A percentile compares a stretch with the other conserved stretches of the same genome.
These are phyloP conservation scores for Pedionomus torquatus DNA, from an alignment of 2,113 vertebrate genomes.

Conservation along the genomic window DNA sequence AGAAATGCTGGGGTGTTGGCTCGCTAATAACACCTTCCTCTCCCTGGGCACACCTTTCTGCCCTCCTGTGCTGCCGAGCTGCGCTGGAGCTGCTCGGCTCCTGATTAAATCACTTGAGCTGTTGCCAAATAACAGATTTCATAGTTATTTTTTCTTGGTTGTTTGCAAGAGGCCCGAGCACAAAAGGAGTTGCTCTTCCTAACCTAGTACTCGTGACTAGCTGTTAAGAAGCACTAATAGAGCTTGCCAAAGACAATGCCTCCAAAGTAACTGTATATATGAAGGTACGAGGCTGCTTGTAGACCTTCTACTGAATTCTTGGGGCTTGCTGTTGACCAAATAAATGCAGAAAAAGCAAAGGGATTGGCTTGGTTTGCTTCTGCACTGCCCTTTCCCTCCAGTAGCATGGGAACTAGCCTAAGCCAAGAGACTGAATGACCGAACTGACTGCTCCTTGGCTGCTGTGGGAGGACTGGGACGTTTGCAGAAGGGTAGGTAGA, in stretches of 20 bases:
- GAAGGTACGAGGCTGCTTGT: neutral
- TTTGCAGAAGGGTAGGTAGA: neutral
- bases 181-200: slow-evolving; percentile 5
- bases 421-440: neutral
- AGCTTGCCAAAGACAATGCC: neutral
- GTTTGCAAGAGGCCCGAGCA: neutral
- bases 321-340: neutral
- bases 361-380: neutral
- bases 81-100: neutral
- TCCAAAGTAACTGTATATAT: neutral
- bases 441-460: neutral
- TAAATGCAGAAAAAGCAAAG: neutral
- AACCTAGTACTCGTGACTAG: neutral
- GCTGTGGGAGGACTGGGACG: neutral
- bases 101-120: neutral
- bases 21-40: neutral
- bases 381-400: neutral
- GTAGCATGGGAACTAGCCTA: neutral
- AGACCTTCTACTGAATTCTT: neutral
- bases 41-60: slow-evolving; percentile 20
- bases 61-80: neutral
- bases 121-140: neutral
- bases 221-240: neutral
- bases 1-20: slow-evolving; percentile 1
- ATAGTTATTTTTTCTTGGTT: neutral